phyloP scores from a whole-genome alignment of 35 echinoderm and acorn worm species.

The Ptychodera flava region DNA sequence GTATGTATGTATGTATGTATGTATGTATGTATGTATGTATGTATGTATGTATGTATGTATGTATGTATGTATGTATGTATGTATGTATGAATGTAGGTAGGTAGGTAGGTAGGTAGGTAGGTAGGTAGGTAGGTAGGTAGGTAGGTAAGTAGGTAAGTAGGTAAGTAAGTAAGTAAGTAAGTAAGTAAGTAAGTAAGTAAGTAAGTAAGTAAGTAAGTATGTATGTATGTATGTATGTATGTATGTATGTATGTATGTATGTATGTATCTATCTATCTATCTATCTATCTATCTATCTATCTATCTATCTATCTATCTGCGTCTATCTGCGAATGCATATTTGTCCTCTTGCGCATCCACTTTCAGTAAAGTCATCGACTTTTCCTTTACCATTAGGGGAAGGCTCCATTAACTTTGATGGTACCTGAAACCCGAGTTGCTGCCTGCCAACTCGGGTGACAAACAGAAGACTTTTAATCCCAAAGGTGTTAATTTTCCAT shows the following conservation, averaged over 20 bases:
- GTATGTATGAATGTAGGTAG: not conserved
- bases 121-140: not conserved
- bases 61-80: not conserved
- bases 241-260: not conserved
- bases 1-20: constrained; percentile 2
- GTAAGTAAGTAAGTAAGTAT: not conserved
- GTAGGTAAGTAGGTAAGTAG: not conserved
- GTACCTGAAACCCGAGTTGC: too few relatives aligned
- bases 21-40: constrained; percentile 2
- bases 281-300: not conserved
- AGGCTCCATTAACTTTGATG: too few relatives aligned
- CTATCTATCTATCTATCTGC: not conserved
- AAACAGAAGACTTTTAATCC: too few relatives aligned
- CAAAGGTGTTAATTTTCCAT: too few relatives aligned
- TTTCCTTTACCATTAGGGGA: too few relatives aligned
- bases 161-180: not conserved
- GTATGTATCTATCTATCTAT: not conserved
- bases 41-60: constrained; percentile 2
- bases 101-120: not conserved
- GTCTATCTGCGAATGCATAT: not conserved
- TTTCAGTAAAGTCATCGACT: too few relatives aligned
- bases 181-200: not conserved
- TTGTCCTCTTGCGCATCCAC: too few relatives aligned
- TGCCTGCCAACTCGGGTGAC: too few relatives aligned
- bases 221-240: not conserved